phyloP scores from a whole-genome alignment of 2,113 vertebrate species.

The Mesoclemmys tuberculata region DNA sequence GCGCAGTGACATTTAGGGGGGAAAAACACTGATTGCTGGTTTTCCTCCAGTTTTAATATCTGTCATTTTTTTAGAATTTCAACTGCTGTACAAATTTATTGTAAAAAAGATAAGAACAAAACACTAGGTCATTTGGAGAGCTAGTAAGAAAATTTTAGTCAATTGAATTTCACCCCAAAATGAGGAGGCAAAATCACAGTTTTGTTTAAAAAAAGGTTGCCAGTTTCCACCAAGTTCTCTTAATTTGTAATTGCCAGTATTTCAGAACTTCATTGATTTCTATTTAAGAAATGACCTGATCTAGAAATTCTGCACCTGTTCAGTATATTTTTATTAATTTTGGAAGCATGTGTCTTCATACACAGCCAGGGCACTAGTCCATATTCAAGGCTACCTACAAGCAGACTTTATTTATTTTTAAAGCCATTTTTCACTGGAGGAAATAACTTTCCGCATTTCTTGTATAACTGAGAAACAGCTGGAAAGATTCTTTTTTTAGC shows the following conservation, averaged over 20 bases:
- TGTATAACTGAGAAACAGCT: neutral
- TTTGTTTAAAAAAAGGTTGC: neutral
- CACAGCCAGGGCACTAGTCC: fast-evolving
- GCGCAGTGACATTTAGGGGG: neutral
- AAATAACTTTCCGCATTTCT: neutral
- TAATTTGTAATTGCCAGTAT: neutral
- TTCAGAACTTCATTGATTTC: neutral
- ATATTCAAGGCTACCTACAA: neutral
- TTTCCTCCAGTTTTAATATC: neutral
- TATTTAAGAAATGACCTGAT: neutral
- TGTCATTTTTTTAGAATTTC: neutral
- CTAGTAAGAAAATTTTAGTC: neutral
- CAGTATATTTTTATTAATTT: neutral
- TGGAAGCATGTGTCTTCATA: neutral
- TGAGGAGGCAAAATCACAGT: neutral
- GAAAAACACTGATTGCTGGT: neutral
- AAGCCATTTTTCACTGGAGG: neutral
- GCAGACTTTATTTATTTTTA: neutral
- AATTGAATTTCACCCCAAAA: neutral
- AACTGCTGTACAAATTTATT: neutral
- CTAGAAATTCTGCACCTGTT: neutral
- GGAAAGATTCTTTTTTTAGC: neutral
- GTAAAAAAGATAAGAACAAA: neutral
- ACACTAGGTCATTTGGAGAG: neutral
- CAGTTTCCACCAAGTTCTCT: neutral